Percentiles rank a stretch among this genome's conserved stretches.
Evolutionary conservation across 92 coral and sea anemone species (phyloP).

Genomic region (Chrysogorgia sp.): DNA sequence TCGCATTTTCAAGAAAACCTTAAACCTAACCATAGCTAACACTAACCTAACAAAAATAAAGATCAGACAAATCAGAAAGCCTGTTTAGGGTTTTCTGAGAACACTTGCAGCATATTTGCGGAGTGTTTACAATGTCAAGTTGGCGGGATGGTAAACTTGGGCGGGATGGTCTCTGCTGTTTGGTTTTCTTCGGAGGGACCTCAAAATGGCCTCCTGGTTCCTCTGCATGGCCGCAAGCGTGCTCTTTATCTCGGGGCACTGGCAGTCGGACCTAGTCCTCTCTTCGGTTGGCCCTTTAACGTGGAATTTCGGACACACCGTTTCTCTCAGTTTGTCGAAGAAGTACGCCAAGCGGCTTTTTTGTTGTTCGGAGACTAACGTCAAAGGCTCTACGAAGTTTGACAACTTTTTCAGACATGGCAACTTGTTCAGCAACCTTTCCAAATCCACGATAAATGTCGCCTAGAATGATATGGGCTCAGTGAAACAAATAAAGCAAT

Average conservation of each 20-base stretch:
- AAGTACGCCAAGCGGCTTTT: too few relatives aligned
- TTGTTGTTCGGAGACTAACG: background rate
- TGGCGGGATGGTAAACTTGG: too few relatives aligned
- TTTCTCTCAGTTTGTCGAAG: background rate
- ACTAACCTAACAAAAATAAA: too few relatives aligned
- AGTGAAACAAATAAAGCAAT: background rate
- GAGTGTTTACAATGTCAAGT: too few relatives aligned
- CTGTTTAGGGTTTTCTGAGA: too few relatives aligned
- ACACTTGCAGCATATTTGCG: too few relatives aligned
- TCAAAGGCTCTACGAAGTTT: background rate
- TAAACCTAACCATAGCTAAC: too few relatives aligned
- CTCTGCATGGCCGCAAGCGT: background rate
- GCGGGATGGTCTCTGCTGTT: background rate
- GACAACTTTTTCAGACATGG: background rate
- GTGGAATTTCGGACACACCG: background rate
- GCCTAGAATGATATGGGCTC: background rate
- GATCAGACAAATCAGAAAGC: too few relatives aligned
- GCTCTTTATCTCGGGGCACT: background rate
- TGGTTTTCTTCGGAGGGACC: background rate
- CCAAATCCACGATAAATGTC: conserved; percentile 21
- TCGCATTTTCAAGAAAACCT: too few relatives aligned
- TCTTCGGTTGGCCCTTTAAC: background rate
- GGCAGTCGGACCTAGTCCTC: background rate
- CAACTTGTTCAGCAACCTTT: conserved; percentile 6
- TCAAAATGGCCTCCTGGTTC: background rate